A percentile compares a stretch with the other conserved stretches of the same genome.
Conservation (phyloP, 2,888 invertebrate genomes). For the Biston betularia region DNA sequence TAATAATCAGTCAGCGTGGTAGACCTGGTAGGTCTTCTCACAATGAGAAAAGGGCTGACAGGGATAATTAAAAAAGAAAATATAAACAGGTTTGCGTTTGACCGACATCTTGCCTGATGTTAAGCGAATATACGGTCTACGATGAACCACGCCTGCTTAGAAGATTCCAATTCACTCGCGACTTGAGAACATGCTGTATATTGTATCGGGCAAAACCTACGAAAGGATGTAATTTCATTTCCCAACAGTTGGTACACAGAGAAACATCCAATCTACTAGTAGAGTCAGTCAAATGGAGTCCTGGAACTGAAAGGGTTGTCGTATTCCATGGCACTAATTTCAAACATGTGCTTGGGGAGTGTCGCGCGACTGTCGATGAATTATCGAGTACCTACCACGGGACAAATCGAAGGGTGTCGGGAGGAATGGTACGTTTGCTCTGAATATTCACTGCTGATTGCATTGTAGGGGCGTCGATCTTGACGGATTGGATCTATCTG, state of each 20-base stretch:
- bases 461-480: constrained; percentile 3
- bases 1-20: no score
- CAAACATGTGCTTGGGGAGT: constrained; percentile 55
- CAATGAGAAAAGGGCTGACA: no score
- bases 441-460: constrained; percentile 14
- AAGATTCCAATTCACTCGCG: no score
- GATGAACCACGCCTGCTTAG: no score
- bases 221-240: background rate
- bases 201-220: no score
- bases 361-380: constrained; percentile 70
- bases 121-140: no score
- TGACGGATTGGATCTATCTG: constrained; percentile 6
- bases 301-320: constrained; percentile 25
- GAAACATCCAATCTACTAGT: constrained; percentile 1
- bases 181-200: no score
- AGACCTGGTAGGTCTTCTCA: no score
- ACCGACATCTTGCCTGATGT: no score
- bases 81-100: no score
- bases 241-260: background rate
- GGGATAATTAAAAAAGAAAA: no score
- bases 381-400: constrained; percentile 76
- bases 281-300: constrained; percentile 4
- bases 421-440: constrained; percentile 11
- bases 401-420: constrained; percentile 63
- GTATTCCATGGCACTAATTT: constrained; percentile 49